Base-by-base conservation (phyloP, 2,797 vertebrate genomes). In the Merluccius polli region DNA sequence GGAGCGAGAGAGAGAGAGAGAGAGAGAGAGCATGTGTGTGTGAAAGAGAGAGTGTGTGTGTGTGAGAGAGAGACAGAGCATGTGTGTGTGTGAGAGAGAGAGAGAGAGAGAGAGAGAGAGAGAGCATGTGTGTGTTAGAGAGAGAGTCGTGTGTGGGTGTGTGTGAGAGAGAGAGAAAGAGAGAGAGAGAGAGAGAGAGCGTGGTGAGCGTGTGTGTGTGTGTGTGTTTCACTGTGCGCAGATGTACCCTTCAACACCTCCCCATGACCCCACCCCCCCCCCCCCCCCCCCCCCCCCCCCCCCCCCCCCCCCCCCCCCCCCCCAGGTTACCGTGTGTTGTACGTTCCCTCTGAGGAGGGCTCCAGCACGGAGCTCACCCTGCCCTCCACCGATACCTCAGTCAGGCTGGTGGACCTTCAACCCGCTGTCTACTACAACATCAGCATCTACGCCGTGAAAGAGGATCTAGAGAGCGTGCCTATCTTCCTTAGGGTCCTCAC, bases 401-500 rank as follows among this genome's bases (percentile, higher is more conserved):
- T 98, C 70, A 98, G 92, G 0, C 94, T 99, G 85, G 95, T 89
- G 32, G 97, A 98, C 89, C 90, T 99, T 65, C 92, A 84, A 4
- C 98, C 98, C 0, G 98, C 97, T 0, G 87, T 96, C 35, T 95
- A 94, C 73, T 99, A 99, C 87, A 99, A 98, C 88, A 95, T 99
- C 92, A 99, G 94, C 71, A 97, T 99, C 88, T 99, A 95, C 0
- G 95, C 97, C 0, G 96, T 99, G 86, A 93, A 99, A 79, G 97
- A 97, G 65, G 92, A 95, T 79, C 94, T 93, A 85, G 98, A 99
- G 91, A 99, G 97, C 27, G 89, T 91, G 41, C 97, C 97, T 4
- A 79, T 98, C 24, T 93, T 96, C 82, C 93, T 98, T 70, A 96
- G 96, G 73, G 95, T 96, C 83, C 93, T 91, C 87, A 99, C 98